Percentiles rank a stretch among this genome's conserved stretches.
Evolutionary conservation across 1,140 invertebrate genomes (phyloP).

Genomic region (Drosophila repletoides): DNA sequence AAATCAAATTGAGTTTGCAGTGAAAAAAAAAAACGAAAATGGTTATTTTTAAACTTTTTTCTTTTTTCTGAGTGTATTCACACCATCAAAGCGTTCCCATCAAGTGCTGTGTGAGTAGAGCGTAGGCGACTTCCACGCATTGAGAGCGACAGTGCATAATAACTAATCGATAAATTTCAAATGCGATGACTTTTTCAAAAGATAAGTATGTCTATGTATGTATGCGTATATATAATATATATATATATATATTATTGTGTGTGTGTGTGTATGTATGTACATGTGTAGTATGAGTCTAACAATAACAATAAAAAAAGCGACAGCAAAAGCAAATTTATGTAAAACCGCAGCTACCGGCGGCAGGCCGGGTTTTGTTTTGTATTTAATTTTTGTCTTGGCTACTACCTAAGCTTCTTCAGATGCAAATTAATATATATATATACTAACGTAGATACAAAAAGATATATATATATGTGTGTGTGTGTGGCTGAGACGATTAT

Average conservation of each 20-base stretch:
- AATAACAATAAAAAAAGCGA: slow-evolving; percentile 30
- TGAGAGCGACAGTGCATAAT: slow-evolving; percentile 38
- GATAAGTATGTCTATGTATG: slow-evolving; percentile 28
- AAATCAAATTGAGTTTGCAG: too few species aligned
- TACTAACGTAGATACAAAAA: slow-evolving; percentile 1
- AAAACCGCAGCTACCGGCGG: slow-evolving; percentile 54
- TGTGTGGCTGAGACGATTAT: slow-evolving; percentile 4
- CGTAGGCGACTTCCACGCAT: slow-evolving; percentile 21
- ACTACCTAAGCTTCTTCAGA: slow-evolving; percentile 32
- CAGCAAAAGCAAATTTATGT: slow-evolving; percentile 60
- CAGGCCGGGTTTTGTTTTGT: slow-evolving; percentile 35
- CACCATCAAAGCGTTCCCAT: too few species aligned
- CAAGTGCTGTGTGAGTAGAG: slow-evolving; percentile 37
- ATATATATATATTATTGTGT: background rate
- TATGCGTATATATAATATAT: background rate
- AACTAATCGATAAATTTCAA: slow-evolving; percentile 48
- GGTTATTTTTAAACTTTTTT: background rate
- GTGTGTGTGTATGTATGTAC: slow-evolving; percentile 3
- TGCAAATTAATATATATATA: slow-evolving; percentile 37
- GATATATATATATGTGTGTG: background rate
- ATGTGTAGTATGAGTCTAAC: too few species aligned
- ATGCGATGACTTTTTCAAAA: slow-evolving; percentile 46
- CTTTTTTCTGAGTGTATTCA: background rate
- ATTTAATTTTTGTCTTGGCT: background rate
- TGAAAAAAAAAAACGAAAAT: too few species aligned